These are phyloP conservation scores for Taenaris catops DNA, from an alignment of 2,888 invertebrate species.

Conservation along the genomic window DNA sequence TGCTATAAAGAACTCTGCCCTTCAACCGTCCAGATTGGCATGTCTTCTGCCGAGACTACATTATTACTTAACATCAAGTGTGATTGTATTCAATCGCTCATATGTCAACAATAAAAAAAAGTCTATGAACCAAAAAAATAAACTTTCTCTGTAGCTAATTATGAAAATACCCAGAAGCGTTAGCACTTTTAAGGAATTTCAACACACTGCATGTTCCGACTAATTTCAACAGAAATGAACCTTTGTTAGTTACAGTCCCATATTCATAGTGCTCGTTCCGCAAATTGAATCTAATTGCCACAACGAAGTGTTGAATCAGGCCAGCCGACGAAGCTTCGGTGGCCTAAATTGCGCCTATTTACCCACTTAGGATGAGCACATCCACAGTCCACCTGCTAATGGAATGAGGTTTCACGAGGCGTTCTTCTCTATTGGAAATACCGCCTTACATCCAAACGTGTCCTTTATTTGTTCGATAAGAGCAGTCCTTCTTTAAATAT, in stretches of 20 bases:
- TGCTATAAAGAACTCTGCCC: too few species aligned
- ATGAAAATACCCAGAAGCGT: constrained; percentile 20
- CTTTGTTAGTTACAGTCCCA: constrained; percentile 54
- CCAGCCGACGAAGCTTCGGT: constrained; percentile 44
- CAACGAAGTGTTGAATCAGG: constrained; percentile 77
- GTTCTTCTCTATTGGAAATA: not conserved
- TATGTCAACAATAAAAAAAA: too few species aligned
- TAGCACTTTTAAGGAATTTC: constrained; percentile 25
- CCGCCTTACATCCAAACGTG: too few species aligned
- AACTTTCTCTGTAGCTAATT: constrained; percentile 22
- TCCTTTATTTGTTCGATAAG: too few species aligned
- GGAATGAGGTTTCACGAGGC: constrained; percentile 34
- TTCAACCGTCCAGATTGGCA: too few species aligned
- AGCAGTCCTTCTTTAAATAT: too few species aligned
- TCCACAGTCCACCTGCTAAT: constrained; percentile 69
- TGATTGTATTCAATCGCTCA: too few species aligned
- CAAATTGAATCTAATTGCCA: constrained; percentile 77
- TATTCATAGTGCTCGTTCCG: constrained; percentile 56
- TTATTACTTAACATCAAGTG: too few species aligned
- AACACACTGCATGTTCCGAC: constrained; percentile 27
- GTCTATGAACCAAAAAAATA: constrained; percentile 3
- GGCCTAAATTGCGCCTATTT: constrained; percentile 73
- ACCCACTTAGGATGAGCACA: constrained; percentile 66
- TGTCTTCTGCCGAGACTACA: too few species aligned
- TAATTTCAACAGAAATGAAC: constrained; percentile 51